phyloP scores from a whole-genome alignment of 2,888 invertebrate species.

The Drosophila flavopinicola region DNA sequence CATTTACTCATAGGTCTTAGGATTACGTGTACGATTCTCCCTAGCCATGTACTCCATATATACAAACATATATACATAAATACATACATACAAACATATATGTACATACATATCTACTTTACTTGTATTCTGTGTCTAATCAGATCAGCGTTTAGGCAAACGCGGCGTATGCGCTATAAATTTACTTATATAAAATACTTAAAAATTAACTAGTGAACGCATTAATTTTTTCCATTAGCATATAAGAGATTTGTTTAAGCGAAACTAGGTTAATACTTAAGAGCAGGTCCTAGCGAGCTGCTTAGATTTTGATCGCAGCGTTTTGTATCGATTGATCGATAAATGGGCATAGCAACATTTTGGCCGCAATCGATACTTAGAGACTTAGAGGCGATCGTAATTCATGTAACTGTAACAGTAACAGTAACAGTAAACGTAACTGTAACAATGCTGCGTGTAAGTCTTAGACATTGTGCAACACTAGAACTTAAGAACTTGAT shows the following conservation, averaged over 20 bases:
- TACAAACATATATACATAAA: constrained; percentile 13
- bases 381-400: constrained; percentile 52
- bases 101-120: constrained; percentile 24
- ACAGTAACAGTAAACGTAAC: constrained; percentile 22
- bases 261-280: constrained; percentile 54
- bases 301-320: constrained; percentile 52
- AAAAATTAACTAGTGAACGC: constrained; percentile 52
- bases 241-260: constrained; percentile 61
- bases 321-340: constrained; percentile 40
- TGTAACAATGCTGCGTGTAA: constrained; percentile 41
- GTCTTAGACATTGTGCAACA: constrained; percentile 58
- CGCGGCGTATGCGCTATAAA: constrained; percentile 55
- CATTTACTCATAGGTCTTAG: constrained; percentile 65
- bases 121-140: constrained; percentile 58
- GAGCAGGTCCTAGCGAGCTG: constrained; percentile 66
- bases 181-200: constrained; percentile 22
- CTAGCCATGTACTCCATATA: constrained; percentile 60
- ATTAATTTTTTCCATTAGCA: constrained; percentile 60
- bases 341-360: constrained; percentile 20
- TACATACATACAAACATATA: constrained; percentile 21
- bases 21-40: constrained; percentile 59
- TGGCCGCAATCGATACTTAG: constrained; percentile 52
- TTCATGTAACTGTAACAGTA: constrained; percentile 32
- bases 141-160: constrained; percentile 44
- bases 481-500: constrained; percentile 39